Percentiles rank a stretch among this genome's conserved stretches.
These are phyloP conservation scores for Zophobas atratus DNA, from an alignment of 1,140 invertebrate genomes.

Conservation along the genomic window DNA sequence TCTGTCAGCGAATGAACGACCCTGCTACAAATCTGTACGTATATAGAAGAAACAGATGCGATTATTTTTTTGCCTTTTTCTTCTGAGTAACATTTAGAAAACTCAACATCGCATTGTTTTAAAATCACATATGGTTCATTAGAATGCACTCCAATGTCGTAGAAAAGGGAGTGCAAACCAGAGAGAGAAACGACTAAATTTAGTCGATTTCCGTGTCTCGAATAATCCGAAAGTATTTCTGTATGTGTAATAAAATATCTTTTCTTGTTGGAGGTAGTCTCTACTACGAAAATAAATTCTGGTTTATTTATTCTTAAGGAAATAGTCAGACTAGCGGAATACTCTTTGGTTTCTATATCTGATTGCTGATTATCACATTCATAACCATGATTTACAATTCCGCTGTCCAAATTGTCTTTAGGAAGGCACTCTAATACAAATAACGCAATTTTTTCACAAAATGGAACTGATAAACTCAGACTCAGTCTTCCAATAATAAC, in stretches of 20 bases:
- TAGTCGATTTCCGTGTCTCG: conserved; percentile 76
- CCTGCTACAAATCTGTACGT: conserved; percentile 82
- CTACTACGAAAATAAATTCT: conserved; percentile 84
- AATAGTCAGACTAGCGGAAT: conserved; percentile 74
- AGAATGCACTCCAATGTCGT: conserved; percentile 68
- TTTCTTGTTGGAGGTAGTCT: conserved; percentile 78
- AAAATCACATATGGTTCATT: conserved; percentile 73
- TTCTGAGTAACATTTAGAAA: conserved; percentile 75
- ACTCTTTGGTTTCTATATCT: conserved; percentile 58
- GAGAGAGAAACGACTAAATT: conserved; percentile 77
- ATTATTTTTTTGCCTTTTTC: conserved; percentile 77
- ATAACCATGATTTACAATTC: conserved; percentile 80
- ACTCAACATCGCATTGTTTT: conserved; percentile 82
- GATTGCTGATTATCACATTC: conserved; percentile 65
- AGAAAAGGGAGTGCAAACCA: conserved; percentile 78
- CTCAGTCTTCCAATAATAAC: conserved; percentile 81
- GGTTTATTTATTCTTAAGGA: conserved; percentile 83
- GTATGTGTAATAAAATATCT: conserved; percentile 82
- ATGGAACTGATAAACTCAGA: conserved; percentile 82
- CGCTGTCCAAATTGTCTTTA: conserved; percentile 71
- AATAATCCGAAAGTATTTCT: conserved; percentile 83
- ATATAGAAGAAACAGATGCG: conserved; percentile 76
- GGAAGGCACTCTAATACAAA: conserved; percentile 81
- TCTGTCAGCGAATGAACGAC: conserved; percentile 78
- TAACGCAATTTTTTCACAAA: conserved; percentile 77